Percentiles rank a stretch among this genome's conserved stretches.
phyloP scores from a whole-genome alignment of 2,888 invertebrate species.

The Strigamia crassipes region DNA sequence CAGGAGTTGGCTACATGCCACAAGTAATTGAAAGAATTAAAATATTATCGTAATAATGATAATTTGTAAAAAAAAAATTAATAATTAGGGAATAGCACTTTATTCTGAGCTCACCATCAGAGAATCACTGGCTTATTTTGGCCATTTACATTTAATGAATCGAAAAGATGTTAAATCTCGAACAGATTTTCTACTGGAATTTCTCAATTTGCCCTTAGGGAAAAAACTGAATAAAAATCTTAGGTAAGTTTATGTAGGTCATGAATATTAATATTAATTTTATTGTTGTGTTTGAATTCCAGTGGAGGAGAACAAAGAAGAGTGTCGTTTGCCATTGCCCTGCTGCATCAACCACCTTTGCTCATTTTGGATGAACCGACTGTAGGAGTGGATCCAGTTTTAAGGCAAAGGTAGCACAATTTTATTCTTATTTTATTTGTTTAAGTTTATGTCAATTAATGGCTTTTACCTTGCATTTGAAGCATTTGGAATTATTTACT shows the following conservation, averaged over 20 bases:
- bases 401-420: constrained; percentile 57
- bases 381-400: constrained; percentile 59
- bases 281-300: constrained; percentile 43
- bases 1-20: constrained; percentile 95
- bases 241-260: constrained; percentile 61
- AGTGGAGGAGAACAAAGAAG: constrained; percentile 60
- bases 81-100: not conserved
- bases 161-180: not conserved
- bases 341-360: constrained; percentile 57
- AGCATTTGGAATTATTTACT: constrained; percentile 21
- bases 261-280: not conserved
- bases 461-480: not conserved
- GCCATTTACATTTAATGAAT: not conserved
- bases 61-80: too few relatives aligned
- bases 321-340: constrained; percentile 58
- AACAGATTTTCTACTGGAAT: constrained; percentile 66
- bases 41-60: too few relatives aligned
- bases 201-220: constrained; percentile 86
- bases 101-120: not conserved
- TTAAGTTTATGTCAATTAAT: too few relatives aligned
- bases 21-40: constrained; percentile 69
- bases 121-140: not conserved
- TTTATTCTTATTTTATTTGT: too few relatives aligned
- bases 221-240: constrained; percentile 78
- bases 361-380: constrained; percentile 53